Conservation (phyloP, 2,113 vertebrate species). For the Lepus americanus region DNA sequence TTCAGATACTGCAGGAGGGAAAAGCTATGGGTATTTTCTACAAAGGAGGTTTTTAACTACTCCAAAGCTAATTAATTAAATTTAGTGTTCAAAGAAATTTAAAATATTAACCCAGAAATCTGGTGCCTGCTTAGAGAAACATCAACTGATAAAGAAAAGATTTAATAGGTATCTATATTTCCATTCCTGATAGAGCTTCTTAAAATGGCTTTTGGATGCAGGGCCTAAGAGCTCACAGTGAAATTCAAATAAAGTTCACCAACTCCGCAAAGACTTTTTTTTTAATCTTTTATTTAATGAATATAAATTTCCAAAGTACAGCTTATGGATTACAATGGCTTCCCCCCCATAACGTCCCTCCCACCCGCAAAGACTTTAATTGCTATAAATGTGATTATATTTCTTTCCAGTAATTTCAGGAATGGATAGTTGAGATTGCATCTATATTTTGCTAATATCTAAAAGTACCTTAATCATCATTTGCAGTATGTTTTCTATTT, state of each 20-base stretch:
- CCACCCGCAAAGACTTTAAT: not conserved
- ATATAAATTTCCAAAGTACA: no score
- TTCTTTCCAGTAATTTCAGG: constrained; percentile 68
- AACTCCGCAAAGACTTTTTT: constrained; percentile 68
- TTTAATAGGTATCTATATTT: constrained; percentile 76
- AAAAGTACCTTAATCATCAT: constrained; percentile 71
- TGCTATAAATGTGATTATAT: constrained; percentile 54
- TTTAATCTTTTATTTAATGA: no score
- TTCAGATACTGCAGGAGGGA: not conserved
- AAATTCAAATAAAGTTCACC: constrained; percentile 81
- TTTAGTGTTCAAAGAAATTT: constrained; percentile 37
- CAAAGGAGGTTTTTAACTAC: not conserved
- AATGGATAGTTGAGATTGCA: constrained; percentile 56
- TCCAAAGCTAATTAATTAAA: constrained; percentile 43
- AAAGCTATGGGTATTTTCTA: not conserved
- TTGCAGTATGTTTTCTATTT: constrained; percentile 68
- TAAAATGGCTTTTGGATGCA: constrained; percentile 65
- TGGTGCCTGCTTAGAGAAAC: constrained; percentile 20
- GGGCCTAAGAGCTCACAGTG: constrained; percentile 78
- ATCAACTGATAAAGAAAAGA: not conserved
- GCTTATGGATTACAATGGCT: no score
- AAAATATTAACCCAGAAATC: not conserved
- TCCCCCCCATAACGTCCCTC: no score
- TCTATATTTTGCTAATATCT: constrained; percentile 71
- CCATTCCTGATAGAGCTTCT: constrained; percentile 76